Base-by-base conservation (phyloP, 1,140 invertebrate species). In the Eriosoma lanigerum region DNA sequence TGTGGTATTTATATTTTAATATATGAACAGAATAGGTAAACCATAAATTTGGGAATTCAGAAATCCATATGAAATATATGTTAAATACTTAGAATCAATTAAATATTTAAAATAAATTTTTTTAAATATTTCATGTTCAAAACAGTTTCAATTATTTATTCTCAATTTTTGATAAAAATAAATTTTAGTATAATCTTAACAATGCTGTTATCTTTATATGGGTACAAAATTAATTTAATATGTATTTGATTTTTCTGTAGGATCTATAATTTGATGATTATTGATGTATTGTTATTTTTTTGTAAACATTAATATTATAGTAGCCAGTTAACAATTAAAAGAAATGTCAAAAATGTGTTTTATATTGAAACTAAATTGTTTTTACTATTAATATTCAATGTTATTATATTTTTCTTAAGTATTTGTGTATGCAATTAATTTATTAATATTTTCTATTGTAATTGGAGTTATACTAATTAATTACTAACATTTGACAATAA, bases 401-500 rank as follows among this genome's bases (percentile, higher is more conserved):
- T 58, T 58, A 8, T 13, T 3, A 62, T 32, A 29, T 1, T 62
- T 62, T 29, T 62, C 10, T 26, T 29, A 9, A 29, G 24, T 26
- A 8, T 50, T 29, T 50, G 2, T 70, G 44, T 68, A 8, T 9
- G 46, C 24, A 26, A 3, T 68, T 15, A 24, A 66, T 24, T 66
- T 26, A 26, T 70, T 26, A 17, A 29, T 50, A 52, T 72, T 70
- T n/a, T 70, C 15, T 52, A 12, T 32, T 17, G 10, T 52, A 54
- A 62, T 62, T 19, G 26, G 68, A 72, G 17, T 29, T 29, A 72
- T 52, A 52, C 13, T 72, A 52, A 72, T 72, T 50, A n/a, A 50
- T 29, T 2, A 50, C 68, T 72, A 72, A 72, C 68, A 52, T 17
- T 72, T 72, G 68, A 72, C 68, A 72, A 72, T 72, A 72, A 72